Conservation (phyloP, 2,888 invertebrate species). For the Thelaira solivaga region DNA sequence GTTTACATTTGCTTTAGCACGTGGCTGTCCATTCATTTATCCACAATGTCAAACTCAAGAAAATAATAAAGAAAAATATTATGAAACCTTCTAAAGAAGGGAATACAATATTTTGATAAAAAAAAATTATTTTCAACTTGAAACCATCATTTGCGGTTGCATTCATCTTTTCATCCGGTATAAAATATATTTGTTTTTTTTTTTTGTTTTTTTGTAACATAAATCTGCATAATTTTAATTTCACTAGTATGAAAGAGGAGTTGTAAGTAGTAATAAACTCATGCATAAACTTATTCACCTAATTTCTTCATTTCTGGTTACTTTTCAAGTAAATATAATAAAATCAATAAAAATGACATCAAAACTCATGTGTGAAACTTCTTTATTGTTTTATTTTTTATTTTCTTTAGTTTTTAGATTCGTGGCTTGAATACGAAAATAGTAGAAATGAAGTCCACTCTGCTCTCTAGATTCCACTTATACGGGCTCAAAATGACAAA, state of each 20-base stretch:
- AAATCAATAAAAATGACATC: slow-evolving; percentile 24
- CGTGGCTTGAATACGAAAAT: not conserved
- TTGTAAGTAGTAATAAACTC: not conserved
- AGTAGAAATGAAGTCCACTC: not conserved
- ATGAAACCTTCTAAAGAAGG: slow-evolving; percentile 9
- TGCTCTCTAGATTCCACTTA: not conserved
- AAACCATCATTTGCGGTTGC: slow-evolving; percentile 10
- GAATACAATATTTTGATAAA: not conserved
- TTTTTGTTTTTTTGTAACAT: not conserved
- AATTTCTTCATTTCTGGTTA: slow-evolving; percentile 34
- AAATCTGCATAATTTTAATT: slow-evolving; percentile 22
- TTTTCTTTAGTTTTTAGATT: too few relatives aligned
- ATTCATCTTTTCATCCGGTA: slow-evolving; percentile 4
- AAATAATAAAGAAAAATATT: not conserved
- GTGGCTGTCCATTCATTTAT: not conserved
- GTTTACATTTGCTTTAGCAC: not conserved
- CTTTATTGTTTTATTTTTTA: not conserved
- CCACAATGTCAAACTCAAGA: slow-evolving; percentile 3
- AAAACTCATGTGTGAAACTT: slow-evolving; percentile 24
- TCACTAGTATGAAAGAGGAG: not conserved
- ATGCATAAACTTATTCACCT: slow-evolving; percentile 18
- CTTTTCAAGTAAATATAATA: slow-evolving; percentile 10
- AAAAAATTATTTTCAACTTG: not conserved
- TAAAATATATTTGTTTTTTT: not conserved
- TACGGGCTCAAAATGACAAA: not conserved